These are phyloP conservation scores for Philereme transversata DNA, from an alignment of 2,888 invertebrate species.

Conservation along the genomic window DNA sequence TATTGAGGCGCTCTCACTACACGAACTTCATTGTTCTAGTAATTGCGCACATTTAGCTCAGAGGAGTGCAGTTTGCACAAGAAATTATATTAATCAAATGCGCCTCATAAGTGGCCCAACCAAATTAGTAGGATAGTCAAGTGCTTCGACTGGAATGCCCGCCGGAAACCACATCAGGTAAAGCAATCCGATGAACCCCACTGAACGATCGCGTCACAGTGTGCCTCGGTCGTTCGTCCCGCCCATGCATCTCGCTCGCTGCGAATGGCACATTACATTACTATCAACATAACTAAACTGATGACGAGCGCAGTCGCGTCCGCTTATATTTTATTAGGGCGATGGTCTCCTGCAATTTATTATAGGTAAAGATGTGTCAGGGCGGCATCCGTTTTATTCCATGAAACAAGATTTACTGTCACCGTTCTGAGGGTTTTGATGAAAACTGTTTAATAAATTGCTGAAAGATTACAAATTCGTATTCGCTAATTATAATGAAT, in stretches of 20 bases:
- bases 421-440: conserved; percentile 34
- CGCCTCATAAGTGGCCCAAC: conserved; percentile 17
- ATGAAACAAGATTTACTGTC: conserved; percentile 47
- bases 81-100: conserved; percentile 11
- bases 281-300: conserved; percentile 58
- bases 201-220: conserved; percentile 35
- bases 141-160: conserved; percentile 55
- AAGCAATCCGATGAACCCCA: conserved; percentile 54
- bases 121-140: conserved; percentile 21
- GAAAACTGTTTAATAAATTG: conserved; percentile 38
- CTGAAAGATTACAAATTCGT: conserved; percentile 33
- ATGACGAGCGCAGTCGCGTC: conserved; percentile 53
- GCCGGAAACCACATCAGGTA: conserved; percentile 77
- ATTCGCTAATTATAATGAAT: conserved; percentile 62
- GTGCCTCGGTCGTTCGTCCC: conserved; percentile 41
- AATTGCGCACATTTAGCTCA: conserved; percentile 36
- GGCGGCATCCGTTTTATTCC: conserved; percentile 47
- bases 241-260: conserved; percentile 42
- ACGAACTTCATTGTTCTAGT: conserved; percentile 42
- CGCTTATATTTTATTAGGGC: conserved; percentile 54
- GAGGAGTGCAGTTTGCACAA: conserved; percentile 9
- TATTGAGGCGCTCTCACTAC: conserved; percentile 34
- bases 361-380: conserved; percentile 42
- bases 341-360: conserved; percentile 52
- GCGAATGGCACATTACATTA: conserved; percentile 61